These are phyloP conservation scores for Diaphora mendica DNA, from an alignment of 2,888 invertebrate species.

Conservation along the genomic window DNA sequence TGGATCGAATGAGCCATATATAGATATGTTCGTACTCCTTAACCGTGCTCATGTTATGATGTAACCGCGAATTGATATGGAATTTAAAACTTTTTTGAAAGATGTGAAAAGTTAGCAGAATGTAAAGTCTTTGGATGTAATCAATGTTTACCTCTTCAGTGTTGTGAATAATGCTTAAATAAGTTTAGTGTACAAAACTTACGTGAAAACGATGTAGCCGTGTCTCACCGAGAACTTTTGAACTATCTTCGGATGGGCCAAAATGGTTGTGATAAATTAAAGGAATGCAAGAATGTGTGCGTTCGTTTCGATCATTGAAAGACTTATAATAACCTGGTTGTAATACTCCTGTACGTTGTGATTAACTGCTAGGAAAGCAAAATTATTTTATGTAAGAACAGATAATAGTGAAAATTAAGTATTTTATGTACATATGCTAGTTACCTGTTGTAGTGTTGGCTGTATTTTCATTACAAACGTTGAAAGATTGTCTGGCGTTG, in stretches of 20 bases:
- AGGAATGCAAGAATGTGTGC: constrained; percentile 56
- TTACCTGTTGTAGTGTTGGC: constrained; percentile 63
- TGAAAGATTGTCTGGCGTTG: constrained; percentile 67
- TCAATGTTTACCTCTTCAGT: constrained; percentile 85
- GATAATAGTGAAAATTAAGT: constrained; percentile 62
- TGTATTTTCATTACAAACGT: constrained; percentile 64
- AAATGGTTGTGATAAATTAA: constrained; percentile 79
- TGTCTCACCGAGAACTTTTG: constrained; percentile 46
- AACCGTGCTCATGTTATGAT: constrained; percentile 59
- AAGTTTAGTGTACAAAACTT: constrained; percentile 60
- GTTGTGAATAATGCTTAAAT: constrained; percentile 81
- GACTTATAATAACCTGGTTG: constrained; percentile 75
- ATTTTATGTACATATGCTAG: constrained; percentile 63
- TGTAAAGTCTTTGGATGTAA: constrained; percentile 70
- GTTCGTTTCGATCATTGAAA: constrained; percentile 62
- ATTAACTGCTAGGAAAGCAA: constrained; percentile 70
- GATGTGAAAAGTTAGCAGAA: constrained; percentile 67
- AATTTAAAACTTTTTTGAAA: constrained; percentile 54
- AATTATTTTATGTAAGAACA: constrained; percentile 69
- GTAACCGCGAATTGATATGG: constrained; percentile 67
- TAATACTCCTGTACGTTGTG: constrained; percentile 79
- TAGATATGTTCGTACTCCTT: constrained; percentile 60
- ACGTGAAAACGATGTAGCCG: constrained; percentile 65
- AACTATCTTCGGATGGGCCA: constrained; percentile 62
- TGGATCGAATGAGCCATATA: constrained; percentile 65